Evolutionary conservation across 2,113 vertebrate species (phyloP).

Genomic region (Caracal caracal): DNA sequence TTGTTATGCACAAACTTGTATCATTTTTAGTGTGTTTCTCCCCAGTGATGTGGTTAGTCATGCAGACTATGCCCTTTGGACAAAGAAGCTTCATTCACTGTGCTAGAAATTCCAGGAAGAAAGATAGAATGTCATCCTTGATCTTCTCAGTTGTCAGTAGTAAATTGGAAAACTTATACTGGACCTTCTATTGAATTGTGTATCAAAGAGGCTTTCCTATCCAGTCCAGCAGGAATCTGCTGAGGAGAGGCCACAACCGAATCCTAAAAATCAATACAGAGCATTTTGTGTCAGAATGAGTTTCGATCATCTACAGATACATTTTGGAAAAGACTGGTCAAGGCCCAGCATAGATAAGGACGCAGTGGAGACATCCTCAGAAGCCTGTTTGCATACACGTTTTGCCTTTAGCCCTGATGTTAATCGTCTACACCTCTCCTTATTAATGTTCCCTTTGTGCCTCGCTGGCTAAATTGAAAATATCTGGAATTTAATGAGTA

Average conservation of each 20-base stretch:
- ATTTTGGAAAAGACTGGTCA: constrained; percentile 64
- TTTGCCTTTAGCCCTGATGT: background rate
- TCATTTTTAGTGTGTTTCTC: constrained; percentile 24
- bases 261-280: constrained; percentile 50
- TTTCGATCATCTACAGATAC: constrained; percentile 72
- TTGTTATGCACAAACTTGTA: background rate
- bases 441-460: background rate
- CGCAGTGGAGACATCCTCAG: constrained; percentile 24
- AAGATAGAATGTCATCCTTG: background rate
- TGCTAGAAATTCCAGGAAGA: constrained; percentile 30
- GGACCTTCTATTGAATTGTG: constrained; percentile 48
- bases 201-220: constrained; percentile 64
- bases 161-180: constrained; percentile 38
- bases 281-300: constrained; percentile 73
- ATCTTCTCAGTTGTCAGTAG: constrained; percentile 26
- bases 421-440: background rate
- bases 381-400: background rate
- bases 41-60: background rate
- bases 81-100: background rate
- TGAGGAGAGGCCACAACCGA: constrained; percentile 26
- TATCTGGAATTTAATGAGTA: constrained; percentile 43
- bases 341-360: constrained; percentile 63
- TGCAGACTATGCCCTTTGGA: background rate
- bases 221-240: constrained; percentile 45
- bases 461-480: background rate